Evolutionary conservation across 2,113 vertebrate species (phyloP).

Genomic region (Rhombomys opimus): DNA sequence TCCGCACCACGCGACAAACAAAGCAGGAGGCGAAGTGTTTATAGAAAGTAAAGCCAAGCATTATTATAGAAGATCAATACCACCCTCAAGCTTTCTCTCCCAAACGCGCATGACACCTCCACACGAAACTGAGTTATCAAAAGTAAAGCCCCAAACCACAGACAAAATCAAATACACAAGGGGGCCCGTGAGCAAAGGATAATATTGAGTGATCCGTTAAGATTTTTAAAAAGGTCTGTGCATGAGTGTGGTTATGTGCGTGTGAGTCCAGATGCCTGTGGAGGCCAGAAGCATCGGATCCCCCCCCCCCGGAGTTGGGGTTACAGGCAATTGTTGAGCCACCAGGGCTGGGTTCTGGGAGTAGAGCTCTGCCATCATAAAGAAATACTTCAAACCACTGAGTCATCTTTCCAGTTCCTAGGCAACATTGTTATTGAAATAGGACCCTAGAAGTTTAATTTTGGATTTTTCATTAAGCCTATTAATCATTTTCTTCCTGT

Average conservation of each 20-base stretch:
- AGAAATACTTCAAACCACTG: not conserved
- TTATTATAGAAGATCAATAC: not conserved
- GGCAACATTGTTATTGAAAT: not conserved
- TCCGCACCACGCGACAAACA: not conserved
- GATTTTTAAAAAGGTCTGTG: not conserved
- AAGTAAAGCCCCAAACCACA: not conserved
- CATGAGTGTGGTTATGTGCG: too few species aligned
- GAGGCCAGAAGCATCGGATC: not conserved
- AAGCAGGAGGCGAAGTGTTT: not conserved
- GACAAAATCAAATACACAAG: not conserved
- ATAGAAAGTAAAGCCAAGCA: not conserved
- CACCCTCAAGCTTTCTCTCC: not conserved
- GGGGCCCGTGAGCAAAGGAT: not conserved
- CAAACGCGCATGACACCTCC: not conserved
- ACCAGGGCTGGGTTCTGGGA: not conserved
- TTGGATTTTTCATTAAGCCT: constrained; percentile 1
- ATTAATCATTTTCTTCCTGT: constrained; percentile 4
- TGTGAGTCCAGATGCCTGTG: not conserved
- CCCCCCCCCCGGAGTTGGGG: not conserved
- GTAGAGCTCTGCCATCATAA: not conserved
- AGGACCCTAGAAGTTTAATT: not conserved
- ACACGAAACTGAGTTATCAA: not conserved
- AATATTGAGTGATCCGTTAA: not conserved
- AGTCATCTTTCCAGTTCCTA: not conserved
- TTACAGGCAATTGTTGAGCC: not conserved